These are phyloP conservation scores for Xylocampa areola DNA, from an alignment of 2,888 invertebrate species.

Conservation along the genomic window DNA sequence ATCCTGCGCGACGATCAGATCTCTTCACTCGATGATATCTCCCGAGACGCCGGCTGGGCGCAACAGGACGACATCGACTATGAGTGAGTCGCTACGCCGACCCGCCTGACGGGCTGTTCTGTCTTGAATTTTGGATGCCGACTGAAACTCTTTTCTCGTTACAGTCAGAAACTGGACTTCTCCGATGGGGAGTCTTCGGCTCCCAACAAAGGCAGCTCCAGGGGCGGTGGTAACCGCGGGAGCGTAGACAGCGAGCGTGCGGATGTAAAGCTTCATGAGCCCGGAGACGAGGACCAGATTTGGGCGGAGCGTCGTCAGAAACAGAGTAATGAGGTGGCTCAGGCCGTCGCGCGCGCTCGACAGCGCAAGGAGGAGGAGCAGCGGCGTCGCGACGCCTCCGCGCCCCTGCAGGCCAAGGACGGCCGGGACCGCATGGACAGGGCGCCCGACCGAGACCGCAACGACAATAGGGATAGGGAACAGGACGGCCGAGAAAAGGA, in stretches of 20 bases:
- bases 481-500: conserved; percentile 68
- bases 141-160: conserved; percentile 54
- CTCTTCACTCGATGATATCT: conserved; percentile 97
- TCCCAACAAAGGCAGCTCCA: conserved; percentile 74
- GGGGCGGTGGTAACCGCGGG: conserved; percentile 74
- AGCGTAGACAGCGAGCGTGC: conserved; percentile 78
- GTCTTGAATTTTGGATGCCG: background rate
- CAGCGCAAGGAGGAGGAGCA: conserved; percentile 97
- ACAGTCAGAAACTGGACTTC: conserved; percentile 96
- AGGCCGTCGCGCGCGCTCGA: conserved; percentile 95
- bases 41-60: conserved; percentile 97
- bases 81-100: conserved; percentile 88
- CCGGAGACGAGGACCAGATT: conserved; percentile 87
- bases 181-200: conserved; percentile 95
- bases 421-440: conserved; percentile 68
- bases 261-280: conserved; percentile 79
- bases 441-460: conserved; percentile 72
- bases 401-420: conserved; percentile 70
- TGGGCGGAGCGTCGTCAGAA: conserved; percentile 93
- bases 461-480: conserved; percentile 78
- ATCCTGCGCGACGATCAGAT: conserved; percentile 98
- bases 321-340: conserved; percentile 92
- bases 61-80: conserved; percentile 98
- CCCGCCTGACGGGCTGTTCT: too few species aligned
- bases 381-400: conserved; percentile 89